These are phyloP conservation scores for Stercorarius parasiticus DNA, from an alignment of 2,113 vertebrate genomes.

Conservation along the genomic window DNA sequence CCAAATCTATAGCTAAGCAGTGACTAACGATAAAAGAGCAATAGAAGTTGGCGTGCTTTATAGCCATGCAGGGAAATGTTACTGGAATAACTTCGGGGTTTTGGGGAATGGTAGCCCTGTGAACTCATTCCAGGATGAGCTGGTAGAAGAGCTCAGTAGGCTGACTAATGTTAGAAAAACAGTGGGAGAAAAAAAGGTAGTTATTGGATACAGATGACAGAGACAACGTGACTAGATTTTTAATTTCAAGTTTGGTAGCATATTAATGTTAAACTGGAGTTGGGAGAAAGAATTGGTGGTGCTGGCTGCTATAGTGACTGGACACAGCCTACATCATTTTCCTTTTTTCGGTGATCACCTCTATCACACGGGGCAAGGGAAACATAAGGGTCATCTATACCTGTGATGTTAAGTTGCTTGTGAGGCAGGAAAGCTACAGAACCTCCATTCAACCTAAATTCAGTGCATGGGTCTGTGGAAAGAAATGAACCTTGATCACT, in stretches of 20 bases:
- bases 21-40: background rate
- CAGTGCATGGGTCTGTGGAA: background rate
- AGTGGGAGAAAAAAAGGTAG: background rate
- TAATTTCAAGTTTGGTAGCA: background rate
- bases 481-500: background rate
- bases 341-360: background rate
- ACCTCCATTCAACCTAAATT: background rate
- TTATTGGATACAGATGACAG: background rate
- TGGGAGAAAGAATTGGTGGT: background rate
- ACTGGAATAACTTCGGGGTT: background rate
- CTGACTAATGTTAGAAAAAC: background rate
- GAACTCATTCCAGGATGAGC: background rate
- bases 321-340: background rate
- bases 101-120: background rate
- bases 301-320: background rate
- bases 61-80: background rate
- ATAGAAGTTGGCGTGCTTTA: background rate
- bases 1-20: background rate
- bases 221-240: background rate
- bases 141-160: background rate
- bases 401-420: background rate
- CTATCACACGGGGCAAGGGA: background rate
- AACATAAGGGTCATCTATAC: background rate
- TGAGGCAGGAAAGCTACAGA: background rate
- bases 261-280: background rate